Evolutionary conservation across 2,888 invertebrate genomes (phyloP), one percentile per base, ranked within the genome.

Genomic region (Thereva unica): DNA sequence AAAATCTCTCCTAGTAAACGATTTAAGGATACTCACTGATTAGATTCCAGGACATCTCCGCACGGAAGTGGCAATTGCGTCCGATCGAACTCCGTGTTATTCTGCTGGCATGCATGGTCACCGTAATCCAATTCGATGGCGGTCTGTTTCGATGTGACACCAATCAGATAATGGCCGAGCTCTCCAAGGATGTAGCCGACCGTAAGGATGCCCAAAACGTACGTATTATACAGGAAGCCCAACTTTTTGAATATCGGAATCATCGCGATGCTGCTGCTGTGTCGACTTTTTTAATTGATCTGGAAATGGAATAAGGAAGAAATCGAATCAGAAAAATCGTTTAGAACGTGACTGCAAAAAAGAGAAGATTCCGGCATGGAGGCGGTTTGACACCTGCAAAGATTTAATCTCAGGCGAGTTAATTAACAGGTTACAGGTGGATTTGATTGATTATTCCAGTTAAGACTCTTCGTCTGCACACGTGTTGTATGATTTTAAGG

Each of bases 71-170:
- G 85, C 23, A 87, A 75, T 1, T 85, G 81, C 42, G 79, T 79
- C 7, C 85, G 75, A 23, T 81, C 77, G 69, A 84, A 84, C 23
- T 85, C 83, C 5, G 86, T 83, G 9, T 85, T 84, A 78, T 92
- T 92, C 70, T 92, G 84, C 81, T 92, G 90, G 76, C 94, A 95
- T 0, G 91, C 84, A 74, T 90, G 89, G 80, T 94, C 94, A 6
- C 94, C 94, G 75, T 92, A 95, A 77, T 91, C 90, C 63, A 94
- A 83, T 77, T 92, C 93, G 23, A 88, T 88, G 3, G 93, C 93
- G 47, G 92, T 91, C 73, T 90, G 90, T 78, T 93, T 92, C 64
- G 92, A 93, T 64, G 93, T 93, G 4, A 92, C 92, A 81, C 93
- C 93, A 73, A 94, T 92, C 70, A 94, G 83, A 79, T 93, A 94